phyloP scores from a whole-genome alignment of 2,797 vertebrate species.

The Triplophysa yarkandensis region DNA sequence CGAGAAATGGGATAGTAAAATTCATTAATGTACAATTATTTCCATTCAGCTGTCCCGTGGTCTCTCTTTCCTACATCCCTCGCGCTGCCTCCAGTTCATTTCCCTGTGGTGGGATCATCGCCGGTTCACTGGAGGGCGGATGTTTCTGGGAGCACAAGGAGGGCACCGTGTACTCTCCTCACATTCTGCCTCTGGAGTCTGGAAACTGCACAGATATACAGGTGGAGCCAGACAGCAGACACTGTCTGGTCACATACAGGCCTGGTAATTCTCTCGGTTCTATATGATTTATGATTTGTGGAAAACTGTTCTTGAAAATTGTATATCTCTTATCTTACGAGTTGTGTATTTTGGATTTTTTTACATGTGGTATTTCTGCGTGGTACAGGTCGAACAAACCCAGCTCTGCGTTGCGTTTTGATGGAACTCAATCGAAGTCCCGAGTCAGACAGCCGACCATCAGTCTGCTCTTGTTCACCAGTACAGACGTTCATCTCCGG shows the following conservation, averaged over 20 bases:
- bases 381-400: conserved; percentile 83
- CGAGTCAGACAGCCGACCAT: conserved; percentile 71
- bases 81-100: conserved; percentile 82
- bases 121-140: conserved; percentile 88
- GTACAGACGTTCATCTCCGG: conserved; percentile 90
- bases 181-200: conserved; percentile 83
- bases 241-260: conserved; percentile 92
- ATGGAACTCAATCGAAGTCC: conserved; percentile 85
- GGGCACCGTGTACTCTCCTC: conserved; percentile 79
- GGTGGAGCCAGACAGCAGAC: conserved; percentile 85
- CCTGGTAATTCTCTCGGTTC: conserved; percentile 76
- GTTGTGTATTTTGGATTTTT: neutral
- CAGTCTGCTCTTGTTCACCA: conserved; percentile 80
- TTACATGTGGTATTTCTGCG: neutral
- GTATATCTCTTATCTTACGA: no score
- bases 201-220: conserved; percentile 90
- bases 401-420: conserved; percentile 82
- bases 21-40: no score
- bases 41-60: conserved; percentile 84
- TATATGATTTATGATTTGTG: neutral
- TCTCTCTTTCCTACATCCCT: conserved; percentile 88
- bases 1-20: no score
- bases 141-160: conserved; percentile 91
- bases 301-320: no score
- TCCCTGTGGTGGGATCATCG: conserved; percentile 87